Evolutionary conservation across 2,888 invertebrate species (phyloP).

Genomic region (Drosophila planitibia): DNA sequence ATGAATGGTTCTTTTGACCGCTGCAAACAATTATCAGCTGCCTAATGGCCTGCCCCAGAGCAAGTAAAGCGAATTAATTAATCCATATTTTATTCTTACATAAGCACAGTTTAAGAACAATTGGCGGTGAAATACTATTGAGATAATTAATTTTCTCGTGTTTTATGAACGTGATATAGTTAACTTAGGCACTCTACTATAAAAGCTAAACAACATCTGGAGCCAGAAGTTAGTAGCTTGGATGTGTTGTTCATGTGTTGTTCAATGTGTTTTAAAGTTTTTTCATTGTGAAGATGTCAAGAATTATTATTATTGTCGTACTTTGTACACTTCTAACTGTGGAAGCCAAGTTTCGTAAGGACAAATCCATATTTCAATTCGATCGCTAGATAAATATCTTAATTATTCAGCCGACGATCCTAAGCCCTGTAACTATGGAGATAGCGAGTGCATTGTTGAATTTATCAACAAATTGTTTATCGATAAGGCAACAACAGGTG

Average conservation of each 20-base stretch:
- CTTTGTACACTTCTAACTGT: conserved; percentile 26
- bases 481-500: conserved; percentile 34
- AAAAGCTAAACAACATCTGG: conserved; percentile 28
- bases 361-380: not conserved
- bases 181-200: conserved; percentile 31
- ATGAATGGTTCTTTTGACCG: not conserved
- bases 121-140: not conserved
- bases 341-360: conserved; percentile 62
- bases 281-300: conserved; percentile 26
- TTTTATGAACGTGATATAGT: conserved; percentile 10
- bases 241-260: not conserved
- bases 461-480: conserved; percentile 50
- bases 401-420: conserved; percentile 68
- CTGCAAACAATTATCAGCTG: no score
- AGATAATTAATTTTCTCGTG: conserved; percentile 2
- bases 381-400: not conserved
- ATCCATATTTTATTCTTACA: not conserved
- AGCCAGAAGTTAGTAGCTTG: conserved; percentile 29
- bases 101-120: not conserved
- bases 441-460: conserved; percentile 64
- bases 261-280: conserved; percentile 2
- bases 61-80: not conserved
- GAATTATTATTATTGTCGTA: conserved; percentile 2
- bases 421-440: conserved; percentile 76
- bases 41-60: not conserved